These are phyloP conservation scores for Pachliopta kotzebuea DNA, from an alignment of 2,888 invertebrate genomes.

Conservation along the genomic window DNA sequence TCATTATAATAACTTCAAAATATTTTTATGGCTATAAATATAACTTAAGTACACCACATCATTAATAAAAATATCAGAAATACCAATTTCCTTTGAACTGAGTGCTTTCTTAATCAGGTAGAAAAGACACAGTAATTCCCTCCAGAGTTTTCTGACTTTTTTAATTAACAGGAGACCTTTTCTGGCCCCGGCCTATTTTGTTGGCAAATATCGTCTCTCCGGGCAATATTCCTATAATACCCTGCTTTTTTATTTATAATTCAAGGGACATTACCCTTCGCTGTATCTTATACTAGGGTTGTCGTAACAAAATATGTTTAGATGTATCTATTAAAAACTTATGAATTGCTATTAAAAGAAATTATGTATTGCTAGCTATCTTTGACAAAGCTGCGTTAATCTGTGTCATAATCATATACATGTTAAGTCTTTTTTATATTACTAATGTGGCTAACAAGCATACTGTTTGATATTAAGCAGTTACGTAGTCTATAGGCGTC, in stretches of 20 bases:
- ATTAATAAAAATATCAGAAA: background rate
- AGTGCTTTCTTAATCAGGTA: constrained; percentile 11
- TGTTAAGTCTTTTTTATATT: too few species aligned
- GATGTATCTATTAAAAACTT: background rate
- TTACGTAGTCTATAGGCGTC: too few species aligned
- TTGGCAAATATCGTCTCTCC: constrained; percentile 27
- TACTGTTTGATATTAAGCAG: too few species aligned
- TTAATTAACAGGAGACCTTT: constrained; percentile 27
- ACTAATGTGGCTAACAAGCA: too few species aligned
- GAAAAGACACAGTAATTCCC: constrained; percentile 16
- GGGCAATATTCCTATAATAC: constrained; percentile 26
- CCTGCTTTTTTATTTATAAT: constrained; percentile 28
- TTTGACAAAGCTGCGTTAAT: too few species aligned
- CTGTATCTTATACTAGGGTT: constrained; percentile 12
- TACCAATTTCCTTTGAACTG: constrained; percentile 1
- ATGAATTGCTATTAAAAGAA: too few species aligned
- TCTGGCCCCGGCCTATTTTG: constrained; percentile 20
- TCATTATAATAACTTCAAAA: too few species aligned
- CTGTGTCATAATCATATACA: too few species aligned
- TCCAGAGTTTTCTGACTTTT: constrained; percentile 22
- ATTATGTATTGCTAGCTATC: too few species aligned
- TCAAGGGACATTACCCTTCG: constrained; percentile 24
- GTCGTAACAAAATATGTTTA: background rate
- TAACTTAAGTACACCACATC: too few species aligned
- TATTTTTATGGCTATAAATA: too few species aligned